phyloP scores from a whole-genome alignment of 2,113 vertebrate species.

The Hyla sarda region DNA sequence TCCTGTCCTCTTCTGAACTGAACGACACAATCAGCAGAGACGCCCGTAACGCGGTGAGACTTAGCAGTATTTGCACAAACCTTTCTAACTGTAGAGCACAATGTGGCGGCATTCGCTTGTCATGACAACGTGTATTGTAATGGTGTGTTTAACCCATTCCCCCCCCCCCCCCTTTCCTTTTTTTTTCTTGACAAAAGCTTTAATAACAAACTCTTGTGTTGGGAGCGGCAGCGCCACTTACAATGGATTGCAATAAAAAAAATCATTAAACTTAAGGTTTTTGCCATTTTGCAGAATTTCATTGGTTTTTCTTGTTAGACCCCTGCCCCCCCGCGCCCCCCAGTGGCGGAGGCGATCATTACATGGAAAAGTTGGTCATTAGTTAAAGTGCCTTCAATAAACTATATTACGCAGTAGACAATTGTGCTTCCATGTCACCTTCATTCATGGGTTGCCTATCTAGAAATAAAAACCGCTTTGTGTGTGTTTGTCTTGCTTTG shows the following conservation, averaged over 20 bases:
- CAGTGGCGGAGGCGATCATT: not conserved
- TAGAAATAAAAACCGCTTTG: not conserved
- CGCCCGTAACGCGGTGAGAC: slow-evolving; percentile 38
- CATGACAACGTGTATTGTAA: slow-evolving; percentile 13
- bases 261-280: not conserved
- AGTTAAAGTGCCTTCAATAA: slow-evolving; percentile 41
- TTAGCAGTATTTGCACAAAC: slow-evolving; percentile 69
- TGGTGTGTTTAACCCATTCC: not conserved
- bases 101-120: not conserved
- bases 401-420: slow-evolving; percentile 5
- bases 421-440: not conserved
- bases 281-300: not conserved
- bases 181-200: slow-evolving; percentile 34
- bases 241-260: slow-evolving; percentile 26
- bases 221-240: slow-evolving; percentile 38
- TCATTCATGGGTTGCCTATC: not conserved
- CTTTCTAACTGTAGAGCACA: slow-evolving; percentile 38
- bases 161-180: not conserved
- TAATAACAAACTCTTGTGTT: slow-evolving; percentile 40
- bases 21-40: not conserved
- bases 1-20: not conserved
- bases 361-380: slow-evolving; percentile 32
- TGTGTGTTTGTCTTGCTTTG: not conserved
- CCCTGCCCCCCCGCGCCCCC: not conserved
- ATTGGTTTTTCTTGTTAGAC: not conserved